These are phyloP conservation scores for Callopanchax toddi DNA, from an alignment of 2,113 vertebrate species.

Conservation along the genomic window DNA sequence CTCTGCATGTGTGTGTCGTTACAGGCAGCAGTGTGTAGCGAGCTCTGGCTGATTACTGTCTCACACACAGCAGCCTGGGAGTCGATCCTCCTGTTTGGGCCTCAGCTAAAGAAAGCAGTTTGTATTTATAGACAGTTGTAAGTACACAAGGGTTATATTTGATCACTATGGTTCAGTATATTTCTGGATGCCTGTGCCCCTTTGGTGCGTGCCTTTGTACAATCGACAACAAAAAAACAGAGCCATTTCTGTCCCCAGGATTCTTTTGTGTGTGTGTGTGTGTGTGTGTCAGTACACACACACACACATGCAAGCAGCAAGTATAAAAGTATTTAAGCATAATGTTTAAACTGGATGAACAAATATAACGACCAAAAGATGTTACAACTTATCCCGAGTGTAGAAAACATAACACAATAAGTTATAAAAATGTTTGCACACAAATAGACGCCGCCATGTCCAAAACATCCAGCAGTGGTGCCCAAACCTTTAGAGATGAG, in stretches of 20 bases:
- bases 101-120: slow-evolving; percentile 61
- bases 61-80: slow-evolving; percentile 19
- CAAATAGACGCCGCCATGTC: too few relatives aligned
- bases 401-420: too few relatives aligned
- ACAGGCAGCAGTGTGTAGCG: too few relatives aligned
- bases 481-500: too few relatives aligned
- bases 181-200: slow-evolving; percentile 56
- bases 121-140: slow-evolving; percentile 70
- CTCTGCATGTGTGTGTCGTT: too few relatives aligned
- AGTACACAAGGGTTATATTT: slow-evolving; percentile 70
- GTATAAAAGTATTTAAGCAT: too few relatives aligned
- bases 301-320: slow-evolving; percentile 8
- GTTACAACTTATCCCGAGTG: too few relatives aligned
- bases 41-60: slow-evolving; percentile 4
- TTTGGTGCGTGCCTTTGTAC: slow-evolving; percentile 55
- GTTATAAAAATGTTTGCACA: too few relatives aligned
- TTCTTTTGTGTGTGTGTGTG: slow-evolving; percentile 11
- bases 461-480: too few relatives aligned
- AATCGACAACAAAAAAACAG: slow-evolving; percentile 53
- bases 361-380: too few relatives aligned
- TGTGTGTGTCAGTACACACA: slow-evolving; percentile 1
- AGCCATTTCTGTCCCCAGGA: slow-evolving; percentile 38
- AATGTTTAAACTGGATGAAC: too few relatives aligned
- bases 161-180: slow-evolving; percentile 53
- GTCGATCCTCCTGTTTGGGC: slow-evolving; percentile 56